Base-by-base conservation (phyloP, 1,140 invertebrate genomes). In the Pectinophora gossypiella region DNA sequence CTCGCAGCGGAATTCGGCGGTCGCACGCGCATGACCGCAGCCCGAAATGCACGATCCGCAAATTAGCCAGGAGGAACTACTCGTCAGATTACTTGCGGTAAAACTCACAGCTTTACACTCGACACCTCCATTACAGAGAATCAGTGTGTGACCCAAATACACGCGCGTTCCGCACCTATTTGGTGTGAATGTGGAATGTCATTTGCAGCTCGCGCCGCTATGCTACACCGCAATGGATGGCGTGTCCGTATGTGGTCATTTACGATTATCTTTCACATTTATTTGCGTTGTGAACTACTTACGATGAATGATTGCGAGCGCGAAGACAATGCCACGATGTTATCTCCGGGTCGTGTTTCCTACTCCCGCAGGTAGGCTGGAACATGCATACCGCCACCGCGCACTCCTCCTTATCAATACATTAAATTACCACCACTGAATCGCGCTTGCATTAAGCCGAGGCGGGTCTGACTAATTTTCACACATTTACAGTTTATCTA, bases 141-240 rank as follows among this genome's bases (percentile, higher is more conserved):
- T 60, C 66, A 61, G 69, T 66, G 74, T 82, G 72, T 83, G 80
- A 84, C 83, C 78, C 57, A 77, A 77, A 84, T 86, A 68, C 54
- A 35, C 43, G 42, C 50, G 35, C 46, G 56, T 67, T 54, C 54
- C 64, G 68, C 72, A 78, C 77, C 58, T 62, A 68, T 64, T 58
- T 64, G 62, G 58, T 66, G 62, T 65, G 71, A 72, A 72, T 66
- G 72, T 63, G 70, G 70, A 79, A 77, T 77, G 74, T 66, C 68
- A 76, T 83, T 81, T 75, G 66, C 70, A 57, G 44, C 52, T 56
- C 59, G 66, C 52, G 54, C 77, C 74, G 74, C 76, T 78, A 77
- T 73, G 64, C 64, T 51, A 64, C 60, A 75, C 77, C 79, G 72
- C 75, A 80, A 73, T 64, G 56, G 59, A 67, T 62, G 59, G 65